Base-by-base conservation (phyloP, 2,113 vertebrate genomes). In the Cynopterus brachyotis region DNA sequence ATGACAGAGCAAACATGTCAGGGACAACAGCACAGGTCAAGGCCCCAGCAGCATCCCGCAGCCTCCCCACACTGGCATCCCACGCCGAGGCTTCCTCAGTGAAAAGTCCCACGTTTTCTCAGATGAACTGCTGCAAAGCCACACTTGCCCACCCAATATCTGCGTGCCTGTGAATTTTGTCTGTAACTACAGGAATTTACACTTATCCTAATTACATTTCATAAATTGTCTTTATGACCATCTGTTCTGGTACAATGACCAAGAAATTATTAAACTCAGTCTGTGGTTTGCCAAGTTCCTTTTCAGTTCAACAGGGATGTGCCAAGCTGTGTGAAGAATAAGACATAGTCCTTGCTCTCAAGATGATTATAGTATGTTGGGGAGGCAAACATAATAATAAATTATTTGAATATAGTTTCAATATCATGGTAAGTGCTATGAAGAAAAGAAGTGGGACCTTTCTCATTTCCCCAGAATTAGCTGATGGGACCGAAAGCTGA, bases 221-320 rank as follows among this genome's bases (percentile, higher is more conserved):
- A 62, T 62, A 45, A 66, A 47, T 3, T 86, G 80, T 37, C 62
- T 82, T 66, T 70, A 72, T 12, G 55, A 64, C 66, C 37, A 45
- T 88, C 82, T 94, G 62, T 88, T 72, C 91, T 4, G 8, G 87
- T 35, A 72, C 76, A 88, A 66, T 35, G 76, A 91, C 82, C 53
- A 59, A 79, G 94, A 88, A 88, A 78, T 78, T 88, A 95, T 53
- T 60, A 64, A 53, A 57, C 30, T 16, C 72, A 16, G 3, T 70
- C 62, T 5, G 8, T 26, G 20, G 60, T 66, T 85, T 50, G 86
- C 91, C 86, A 72, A 42, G 69, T 78, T 55, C 53, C 64, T 92
- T 85, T 86, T 57, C 12, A 0, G 72, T 45, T 87, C 78, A 45
- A 50, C 80, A 80, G 42, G 55, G 30, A 47, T 19, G 35, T 37